Evolutionary conservation across 1,140 invertebrate species (phyloP).

Genomic region (Carcinoscorpius rotundicauda): DNA sequence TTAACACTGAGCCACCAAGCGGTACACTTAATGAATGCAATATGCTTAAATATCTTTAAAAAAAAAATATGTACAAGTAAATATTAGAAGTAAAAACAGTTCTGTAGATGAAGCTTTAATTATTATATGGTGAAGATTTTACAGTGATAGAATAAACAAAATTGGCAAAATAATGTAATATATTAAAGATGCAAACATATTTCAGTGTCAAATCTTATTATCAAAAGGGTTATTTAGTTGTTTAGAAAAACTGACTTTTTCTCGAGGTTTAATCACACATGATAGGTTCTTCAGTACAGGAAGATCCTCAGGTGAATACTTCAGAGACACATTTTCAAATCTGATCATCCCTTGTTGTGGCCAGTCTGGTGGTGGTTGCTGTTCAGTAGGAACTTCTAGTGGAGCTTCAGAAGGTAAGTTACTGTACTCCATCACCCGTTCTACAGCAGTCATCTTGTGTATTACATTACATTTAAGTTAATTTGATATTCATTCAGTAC

Average conservation of each 20-base stretch:
- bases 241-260: constrained; percentile 23
- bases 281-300: constrained; percentile 50
- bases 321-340: constrained; percentile 53
- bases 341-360: constrained; percentile 52
- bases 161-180: no score
- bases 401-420: constrained; percentile 29
- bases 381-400: constrained; percentile 10
- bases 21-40: not conserved
- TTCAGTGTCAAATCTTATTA: no score
- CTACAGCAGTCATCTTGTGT: constrained; percentile 51
- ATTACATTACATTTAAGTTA: not conserved
- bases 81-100: no score
- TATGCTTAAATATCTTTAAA: no score
- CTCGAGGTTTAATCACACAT: constrained; percentile 34
- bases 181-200: no score
- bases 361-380: constrained; percentile 38
- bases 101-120: no score
- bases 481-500: no score
- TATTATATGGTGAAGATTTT: no score
- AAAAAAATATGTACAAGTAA: no score
- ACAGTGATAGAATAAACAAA: no score
- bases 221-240: no score
- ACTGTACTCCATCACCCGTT: constrained; percentile 51
- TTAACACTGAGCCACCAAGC: not conserved
- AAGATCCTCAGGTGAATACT: constrained; percentile 45